Base-by-base conservation (phyloP, 92 coral and sea anemone species). In the Phymanthus crucifer region DNA sequence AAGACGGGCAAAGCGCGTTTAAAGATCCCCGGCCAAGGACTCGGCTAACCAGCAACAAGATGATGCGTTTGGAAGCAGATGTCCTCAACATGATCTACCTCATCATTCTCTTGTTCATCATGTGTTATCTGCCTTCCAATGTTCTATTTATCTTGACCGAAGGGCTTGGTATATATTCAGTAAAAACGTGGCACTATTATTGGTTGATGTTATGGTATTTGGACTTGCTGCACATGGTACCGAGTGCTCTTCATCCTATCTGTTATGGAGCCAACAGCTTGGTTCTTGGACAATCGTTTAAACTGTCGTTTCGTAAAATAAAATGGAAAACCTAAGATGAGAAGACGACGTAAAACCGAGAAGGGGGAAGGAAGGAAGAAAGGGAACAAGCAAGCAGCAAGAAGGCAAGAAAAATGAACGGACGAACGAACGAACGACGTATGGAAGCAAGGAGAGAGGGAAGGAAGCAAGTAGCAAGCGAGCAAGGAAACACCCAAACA, bases 121-220 rank as follows among this genome's bases (percentile, higher is more conserved):
- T 81, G 14, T 86, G 90, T 29, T 86, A 86, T 56, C 71, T 73
- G 23, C 90, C 90, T 12, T 82, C 76, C n/a, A 81, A 86, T 47
- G 75, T 83, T 36, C 0, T 56, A 35, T 81, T 52, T 56, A 37
- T 86, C 54, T 48, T 72, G 72, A 56, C 48, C 6, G 29, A 33
- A 32, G 26, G 31, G 31, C 3, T 47, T 18, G 33, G 46, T 32
- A 18, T 26, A 54, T 32, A 8, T 21, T 45, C 24, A 48, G 12
- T 57, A 0, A 57, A 72, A 5, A 0, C 14, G 1, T 73, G 34
- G 35, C 32, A 80, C 18, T 58, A 74, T 23, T 57, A n/a, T 14
- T 57, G 66, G 66, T 21, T 57, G 29, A 57, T 57, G 29, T 6
- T 2, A 8, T 57, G 66, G 66, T 81, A 86, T 32, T 7, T 35